Evolutionary conservation across 2,113 vertebrate species (phyloP).

Genomic region (Mustelus asterias): DNA sequence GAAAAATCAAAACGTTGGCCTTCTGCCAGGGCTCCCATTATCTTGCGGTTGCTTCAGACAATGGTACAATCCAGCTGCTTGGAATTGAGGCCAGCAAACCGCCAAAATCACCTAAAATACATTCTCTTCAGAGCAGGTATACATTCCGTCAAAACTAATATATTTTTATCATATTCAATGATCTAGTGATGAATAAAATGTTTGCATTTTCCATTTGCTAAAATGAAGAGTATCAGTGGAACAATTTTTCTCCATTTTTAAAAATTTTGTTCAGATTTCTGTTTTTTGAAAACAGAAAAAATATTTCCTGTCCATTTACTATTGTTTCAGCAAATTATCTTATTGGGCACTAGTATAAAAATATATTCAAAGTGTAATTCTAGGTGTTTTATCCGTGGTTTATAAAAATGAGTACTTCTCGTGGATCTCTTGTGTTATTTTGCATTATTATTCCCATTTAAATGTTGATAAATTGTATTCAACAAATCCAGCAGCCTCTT

Average conservation of each 20-base stretch:
- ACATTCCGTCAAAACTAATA: background rate
- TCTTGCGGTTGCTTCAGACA: conserved; percentile 86
- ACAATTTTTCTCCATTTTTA: background rate
- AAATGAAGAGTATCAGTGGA: background rate
- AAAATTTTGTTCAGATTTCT: background rate
- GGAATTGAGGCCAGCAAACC: conserved; percentile 85
- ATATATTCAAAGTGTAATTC: background rate
- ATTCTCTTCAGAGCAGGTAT: conserved; percentile 87
- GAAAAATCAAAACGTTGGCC: conserved; percentile 81
- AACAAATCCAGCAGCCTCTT: background rate
- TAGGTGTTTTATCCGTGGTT: background rate
- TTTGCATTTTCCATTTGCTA: background rate
- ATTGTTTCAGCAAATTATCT: background rate
- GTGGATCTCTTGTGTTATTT: background rate
- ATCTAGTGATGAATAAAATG: background rate
- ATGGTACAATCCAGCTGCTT: conserved; percentile 86
- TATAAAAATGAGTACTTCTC: background rate
- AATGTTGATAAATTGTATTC: conserved; percentile 26
- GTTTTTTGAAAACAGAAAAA: background rate
- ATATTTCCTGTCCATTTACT: background rate
- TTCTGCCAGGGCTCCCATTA: conserved; percentile 97
- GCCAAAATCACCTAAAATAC: conserved; percentile 92
- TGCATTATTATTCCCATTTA: background rate
- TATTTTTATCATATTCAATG: background rate
- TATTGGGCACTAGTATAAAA: background rate